These are phyloP conservation scores for Scartelaos histophorus DNA, from an alignment of 2,113 vertebrate genomes.

Conservation along the genomic window DNA sequence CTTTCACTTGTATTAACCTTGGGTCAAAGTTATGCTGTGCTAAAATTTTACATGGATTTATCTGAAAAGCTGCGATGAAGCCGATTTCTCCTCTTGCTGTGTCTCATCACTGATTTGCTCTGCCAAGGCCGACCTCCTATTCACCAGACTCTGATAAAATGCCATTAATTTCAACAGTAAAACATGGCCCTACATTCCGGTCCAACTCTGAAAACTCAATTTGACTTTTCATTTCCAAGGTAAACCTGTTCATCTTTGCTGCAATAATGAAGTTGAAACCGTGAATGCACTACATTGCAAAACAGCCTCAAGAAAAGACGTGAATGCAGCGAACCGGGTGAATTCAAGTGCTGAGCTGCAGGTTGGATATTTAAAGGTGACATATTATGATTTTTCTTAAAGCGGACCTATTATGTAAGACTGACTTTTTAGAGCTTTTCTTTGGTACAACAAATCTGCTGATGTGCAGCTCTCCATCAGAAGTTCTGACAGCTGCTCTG, in stretches of 20 bases:
- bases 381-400: too few relatives aligned
- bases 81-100: background rate
- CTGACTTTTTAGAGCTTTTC: too few relatives aligned
- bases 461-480: too few relatives aligned
- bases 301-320: background rate
- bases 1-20: background rate
- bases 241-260: background rate
- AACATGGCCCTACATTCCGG: background rate
- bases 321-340: background rate
- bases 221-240: conserved; percentile 18
- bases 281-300: background rate
- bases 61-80: conserved; percentile 7
- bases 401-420: too few relatives aligned
- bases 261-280: background rate
- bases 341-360: background rate
- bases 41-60: background rate
- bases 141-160: background rate
- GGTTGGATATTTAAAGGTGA: background rate
- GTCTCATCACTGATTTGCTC: background rate
- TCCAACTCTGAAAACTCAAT: background rate
- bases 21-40: background rate
- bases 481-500: too few relatives aligned
- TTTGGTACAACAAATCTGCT: too few relatives aligned
- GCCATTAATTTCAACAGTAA: conserved; percentile 11
- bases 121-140: conserved; percentile 13